Evolutionary conservation across 1,140 invertebrate genomes (phyloP).

Genomic region (Panagrolaimus sp.): DNA sequence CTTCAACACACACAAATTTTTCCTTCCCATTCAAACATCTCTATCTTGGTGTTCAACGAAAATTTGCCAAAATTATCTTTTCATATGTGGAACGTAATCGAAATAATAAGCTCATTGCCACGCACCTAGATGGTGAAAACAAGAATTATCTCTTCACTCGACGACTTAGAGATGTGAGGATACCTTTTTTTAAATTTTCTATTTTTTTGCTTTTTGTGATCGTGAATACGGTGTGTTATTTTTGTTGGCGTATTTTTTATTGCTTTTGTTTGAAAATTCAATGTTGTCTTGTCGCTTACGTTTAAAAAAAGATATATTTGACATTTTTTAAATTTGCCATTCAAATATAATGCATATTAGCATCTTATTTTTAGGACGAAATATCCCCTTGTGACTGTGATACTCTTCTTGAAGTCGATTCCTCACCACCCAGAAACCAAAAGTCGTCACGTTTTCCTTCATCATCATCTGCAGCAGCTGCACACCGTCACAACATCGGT

Average conservation of each 20-base stretch:
- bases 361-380: conserved; percentile 34
- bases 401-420: conserved; percentile 28
- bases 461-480: neutral
- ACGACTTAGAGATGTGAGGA: conserved; percentile 31
- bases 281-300: neutral
- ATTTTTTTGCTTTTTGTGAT: conserved; percentile 8
- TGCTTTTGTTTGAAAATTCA: neutral
- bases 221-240: conserved; percentile 1
- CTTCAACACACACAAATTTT: neutral
- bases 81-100: conserved; percentile 49
- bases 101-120: conserved; percentile 36
- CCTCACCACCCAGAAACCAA: no score
- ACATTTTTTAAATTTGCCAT: no score
- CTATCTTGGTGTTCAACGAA: no score
- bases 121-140: conserved; percentile 19
- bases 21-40: neutral
- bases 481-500: neutral
- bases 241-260: neutral
- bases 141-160: conserved; percentile 37
- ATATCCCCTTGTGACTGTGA: conserved; percentile 40
- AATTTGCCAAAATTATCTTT: conserved; percentile 48
- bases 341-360: no score
- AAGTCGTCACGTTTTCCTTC: neutral
- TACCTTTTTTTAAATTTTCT: neutral
- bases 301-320: neutral